Base-by-base conservation (phyloP, 2,797 vertebrate species). In the Pseudochromis fuscus region DNA sequence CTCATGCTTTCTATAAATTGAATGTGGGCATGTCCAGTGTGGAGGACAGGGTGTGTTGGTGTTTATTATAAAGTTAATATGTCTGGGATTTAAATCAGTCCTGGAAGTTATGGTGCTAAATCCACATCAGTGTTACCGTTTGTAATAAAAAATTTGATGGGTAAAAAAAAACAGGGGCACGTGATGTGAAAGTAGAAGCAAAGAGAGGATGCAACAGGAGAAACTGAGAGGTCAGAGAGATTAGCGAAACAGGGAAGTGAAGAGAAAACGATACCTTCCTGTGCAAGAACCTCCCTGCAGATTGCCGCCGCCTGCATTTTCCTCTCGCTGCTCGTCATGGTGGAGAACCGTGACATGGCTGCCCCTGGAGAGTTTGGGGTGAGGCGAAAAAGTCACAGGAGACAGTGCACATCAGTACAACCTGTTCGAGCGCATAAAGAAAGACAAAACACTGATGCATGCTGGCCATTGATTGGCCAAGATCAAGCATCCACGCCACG, bases 281-380 rank as follows among this genome's bases (percentile, higher is more conserved):
- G 81, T 86, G 90, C 94, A 59, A 95, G 95, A 88, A 98, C 91
- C 91, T 98, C 98, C 91, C 93, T 95, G 91, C 96, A 95, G 93
- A 98, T 96, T 77, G 95, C 96, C 27, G 95, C 95, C 2, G 96
- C 96, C 94, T 96, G 96, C 73, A 96, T 92, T 89, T 95, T 96
- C 91, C 94, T 95, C 92, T 98, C 95, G 75, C 94, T 94, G 65
- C 87, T 89, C 25, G 94, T 92, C 95, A 96, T 94, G 94, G 95
- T 93, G 85, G 93, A 94, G 76, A 96, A 95, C 87, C 96, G 95
- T 46, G 97, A 97, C 94, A 98, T 95, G 94, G 93, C 94, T 90
- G 84, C 76, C 87, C 90, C 89, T 90, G 72, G 88, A 89, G 89
- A 91, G 57, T 19, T 16, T 1, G 31, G 30, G 44, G 48, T 50